Conservation (phyloP, 2,797 vertebrate genomes). For the Halcyon leucocephala region DNA sequence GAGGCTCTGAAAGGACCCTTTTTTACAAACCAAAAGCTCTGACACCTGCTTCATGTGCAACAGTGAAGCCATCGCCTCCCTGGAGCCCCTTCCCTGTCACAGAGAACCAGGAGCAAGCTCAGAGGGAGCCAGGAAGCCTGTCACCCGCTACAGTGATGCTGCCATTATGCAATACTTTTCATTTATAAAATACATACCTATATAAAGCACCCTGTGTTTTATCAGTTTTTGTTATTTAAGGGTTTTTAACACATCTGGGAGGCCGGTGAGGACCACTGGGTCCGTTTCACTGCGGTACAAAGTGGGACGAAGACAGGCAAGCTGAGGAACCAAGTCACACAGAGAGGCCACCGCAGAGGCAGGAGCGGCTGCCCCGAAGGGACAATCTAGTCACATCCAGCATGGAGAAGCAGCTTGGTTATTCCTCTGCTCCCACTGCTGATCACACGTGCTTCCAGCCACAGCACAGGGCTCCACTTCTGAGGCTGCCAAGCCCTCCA, state of each 20-base stretch:
- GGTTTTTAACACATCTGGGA: not conserved
- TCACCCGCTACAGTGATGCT: not conserved
- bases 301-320: not conserved
- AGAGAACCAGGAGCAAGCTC: not conserved
- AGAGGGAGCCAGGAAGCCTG: not conserved
- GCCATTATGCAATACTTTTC: not conserved
- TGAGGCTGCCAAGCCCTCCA: not conserved
- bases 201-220: not conserved
- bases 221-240: not conserved
- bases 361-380: not conserved
- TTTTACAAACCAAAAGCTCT: not conserved
- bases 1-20: not conserved
- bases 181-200: too few species aligned
- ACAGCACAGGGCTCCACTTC: fast-evolving
- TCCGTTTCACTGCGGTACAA: not conserved
- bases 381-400: not conserved
- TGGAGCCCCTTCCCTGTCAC: not conserved
- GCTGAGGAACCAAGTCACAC: not conserved
- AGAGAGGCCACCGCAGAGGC: not conserved
- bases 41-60: not conserved
- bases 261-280: not conserved
- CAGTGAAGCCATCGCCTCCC: not conserved
- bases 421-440: not conserved
- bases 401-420: not conserved
- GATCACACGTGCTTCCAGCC: not conserved